A percentile compares a stretch with the other conserved stretches of the same genome.
Conservation (phyloP, 2,797 vertebrate species). For the Pangasius djambal region DNA sequence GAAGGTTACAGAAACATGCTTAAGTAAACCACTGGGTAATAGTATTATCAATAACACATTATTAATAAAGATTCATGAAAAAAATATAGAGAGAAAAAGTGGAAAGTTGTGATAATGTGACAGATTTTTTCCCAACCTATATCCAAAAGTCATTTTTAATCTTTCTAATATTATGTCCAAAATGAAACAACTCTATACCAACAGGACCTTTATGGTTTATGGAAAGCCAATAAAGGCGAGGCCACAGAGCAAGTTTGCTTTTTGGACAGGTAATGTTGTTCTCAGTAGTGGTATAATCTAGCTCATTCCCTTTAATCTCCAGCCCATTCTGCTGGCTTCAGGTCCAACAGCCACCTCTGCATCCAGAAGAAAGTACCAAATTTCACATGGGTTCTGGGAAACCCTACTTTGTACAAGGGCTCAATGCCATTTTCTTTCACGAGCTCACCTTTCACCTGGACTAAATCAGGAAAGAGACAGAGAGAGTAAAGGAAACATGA, state of each 20-base stretch:
- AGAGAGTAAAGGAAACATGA: slow-evolving; percentile 31
- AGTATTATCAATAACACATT: not conserved
- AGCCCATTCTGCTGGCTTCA: slow-evolving; percentile 21
- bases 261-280: slow-evolving; percentile 24
- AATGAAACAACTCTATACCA: not conserved
- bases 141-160: not conserved
- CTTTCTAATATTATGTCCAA: not conserved
- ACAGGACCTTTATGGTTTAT: not conserved
- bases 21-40: slow-evolving; percentile 1
- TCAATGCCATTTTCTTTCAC: slow-evolving; percentile 36
- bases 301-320: slow-evolving; percentile 30
- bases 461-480: slow-evolving; percentile 33
- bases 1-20: not conserved
- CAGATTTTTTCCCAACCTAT: not conserved
- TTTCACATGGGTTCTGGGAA: slow-evolving; percentile 45
- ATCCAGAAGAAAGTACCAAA: slow-evolving; percentile 47
- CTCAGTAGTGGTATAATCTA: slow-evolving; percentile 7
- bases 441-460: slow-evolving; percentile 44
- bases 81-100: not conserved
- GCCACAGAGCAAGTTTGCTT: slow-evolving; percentile 1
- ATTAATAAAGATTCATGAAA: not conserved
- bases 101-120: not conserved
- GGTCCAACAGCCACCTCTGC: slow-evolving; percentile 19
- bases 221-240: slow-evolving; percentile 31
- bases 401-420: slow-evolving; percentile 31